Evolutionary conservation across 2,113 vertebrate genomes (phyloP), one percentile per base, ranked within the genome.

Genomic region (Hepsetus odoe): DNA sequence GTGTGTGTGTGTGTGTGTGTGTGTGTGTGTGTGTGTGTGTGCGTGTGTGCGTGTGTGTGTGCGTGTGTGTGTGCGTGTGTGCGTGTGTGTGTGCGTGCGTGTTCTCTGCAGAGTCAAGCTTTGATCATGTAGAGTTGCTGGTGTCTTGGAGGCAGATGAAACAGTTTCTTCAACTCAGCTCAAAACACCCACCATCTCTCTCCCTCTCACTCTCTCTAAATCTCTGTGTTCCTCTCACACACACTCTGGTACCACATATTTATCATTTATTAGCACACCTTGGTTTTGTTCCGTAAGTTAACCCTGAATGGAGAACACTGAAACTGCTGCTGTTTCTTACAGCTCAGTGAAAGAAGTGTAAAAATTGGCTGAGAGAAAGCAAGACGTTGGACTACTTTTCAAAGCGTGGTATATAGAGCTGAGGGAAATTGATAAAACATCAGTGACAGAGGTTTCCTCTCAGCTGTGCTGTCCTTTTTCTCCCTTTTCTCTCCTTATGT

Each of bases 141-240:
- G 51, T 82, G 58, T 77, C 80, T 82, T 82, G 74, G 73, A 83
- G 68, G 74, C 68, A 83, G 61, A 80, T 72, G 32, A 77, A 80
- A 76, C 77, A 80, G 32, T 83, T 76, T 75, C 69, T 76, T 66
- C 67, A 72, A 67, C 64, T 72, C 44, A 72, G 46, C 32, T 49
- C 77, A 73, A 64, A 73, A 55, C 71, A 80, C 61, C n/a, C 44
- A 42, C 69, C 53, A 55, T 68, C 61, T 42, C n/a, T 67, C 61
- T 24, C 22, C 4, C 56, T 26, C 20, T 62, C 59, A 20, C 59
- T 32, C 13, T 58, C 32, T 58, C 20, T 58, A n/a, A n/a, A n/a
- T 28, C 68, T 71, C 18, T 18, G 66, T 72, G 2, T 75, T 74
- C 16, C 16, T 20, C 20, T 46, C 18, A 53, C 13, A n/a, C 11